Base-by-base conservation (phyloP, 1,140 invertebrate genomes). In the Lordiphosa stackelbergi region DNA sequence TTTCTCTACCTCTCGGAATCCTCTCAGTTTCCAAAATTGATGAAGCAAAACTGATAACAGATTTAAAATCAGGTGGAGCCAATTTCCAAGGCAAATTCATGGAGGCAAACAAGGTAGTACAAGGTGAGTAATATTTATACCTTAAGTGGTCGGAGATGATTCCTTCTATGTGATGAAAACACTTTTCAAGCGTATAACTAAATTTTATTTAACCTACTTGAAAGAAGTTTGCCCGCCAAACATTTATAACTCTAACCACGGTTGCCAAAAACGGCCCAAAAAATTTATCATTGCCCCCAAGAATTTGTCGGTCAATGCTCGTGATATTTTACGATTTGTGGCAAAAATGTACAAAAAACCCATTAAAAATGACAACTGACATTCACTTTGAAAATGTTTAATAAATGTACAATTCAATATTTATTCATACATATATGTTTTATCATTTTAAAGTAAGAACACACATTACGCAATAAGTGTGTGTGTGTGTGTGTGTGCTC, bases 381-480 rank as follows among this genome's bases (percentile, higher is more conserved):
- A 81, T 75, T 81, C 56, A 69, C 66, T 81, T 75, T 66, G 51
- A 46, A 56, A 75, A 36, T 59, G 53, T 62, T 58, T 59, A 42
- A 53, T 42, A 55, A 61, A 64, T 60, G 52, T 66, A 60, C 46
- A 60, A 47, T 55, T 36, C 22, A 38, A 53, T 53, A 54, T 57
- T 62, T 69, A 35, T 47, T 59, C 52, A 46, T 58, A 59, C 49
- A 13, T 48, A 48, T 49, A 24, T 35, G 12, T 53, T 46, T 52
- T 36, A 63, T 58, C 54, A 61, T 66, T 55, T 70, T 64, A 38
- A 53, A 70, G 54, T 35, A 66, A 75, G 38, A 63, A 52, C 41
- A 48, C 53, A 66, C 28, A 59, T 68, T 71, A 55, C 54, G 55
- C 64, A 68, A 59, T 56, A 38, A 64, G 34, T 28, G 8, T 52